These are phyloP conservation scores for Pocillopora damicornis DNA, from an alignment of 64 coral and sea anemone genomes.

Conservation along the genomic window DNA sequence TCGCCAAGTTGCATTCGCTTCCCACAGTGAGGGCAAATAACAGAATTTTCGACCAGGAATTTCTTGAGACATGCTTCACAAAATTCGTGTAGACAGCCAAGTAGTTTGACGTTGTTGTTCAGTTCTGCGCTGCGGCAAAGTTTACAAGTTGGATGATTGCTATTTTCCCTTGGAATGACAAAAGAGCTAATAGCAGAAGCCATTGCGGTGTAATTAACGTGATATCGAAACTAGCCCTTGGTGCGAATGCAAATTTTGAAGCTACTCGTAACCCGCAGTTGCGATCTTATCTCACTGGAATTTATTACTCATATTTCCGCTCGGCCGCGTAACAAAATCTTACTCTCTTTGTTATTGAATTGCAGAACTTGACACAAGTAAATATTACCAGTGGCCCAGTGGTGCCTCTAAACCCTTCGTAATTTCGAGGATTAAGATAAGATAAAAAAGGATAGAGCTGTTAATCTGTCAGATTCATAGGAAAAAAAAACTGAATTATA, in stretches of 20 bases:
- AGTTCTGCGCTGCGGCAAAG: slow-evolving; percentile 1
- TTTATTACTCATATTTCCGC: slow-evolving; percentile 16
- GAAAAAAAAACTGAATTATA: no score
- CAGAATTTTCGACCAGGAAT: slow-evolving; percentile 13
- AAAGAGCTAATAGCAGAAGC: neutral
- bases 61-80: slow-evolving; percentile 43
- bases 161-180: slow-evolving; percentile 2
- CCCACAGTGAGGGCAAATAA: slow-evolving; percentile 22
- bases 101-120: slow-evolving; percentile 32
- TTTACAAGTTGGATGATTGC: slow-evolving; percentile 7
- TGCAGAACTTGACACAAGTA: no score
- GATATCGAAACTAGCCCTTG: neutral
- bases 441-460: no score
- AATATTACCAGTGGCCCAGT: no score
- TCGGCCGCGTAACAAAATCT: neutral
- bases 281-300: no score
- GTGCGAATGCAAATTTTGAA: no score
- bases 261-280: neutral
- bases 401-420: no score
- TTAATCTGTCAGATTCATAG: no score
- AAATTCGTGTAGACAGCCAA: slow-evolving; percentile 49
- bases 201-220: neutral
- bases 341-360: no score
- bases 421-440: no score
- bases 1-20: slow-evolving; percentile 6